Percentiles rank a stretch among this genome's conserved stretches.
Evolutionary conservation across 2,888 invertebrate genomes (phyloP).

Genomic region (Nomada lathburiana): DNA sequence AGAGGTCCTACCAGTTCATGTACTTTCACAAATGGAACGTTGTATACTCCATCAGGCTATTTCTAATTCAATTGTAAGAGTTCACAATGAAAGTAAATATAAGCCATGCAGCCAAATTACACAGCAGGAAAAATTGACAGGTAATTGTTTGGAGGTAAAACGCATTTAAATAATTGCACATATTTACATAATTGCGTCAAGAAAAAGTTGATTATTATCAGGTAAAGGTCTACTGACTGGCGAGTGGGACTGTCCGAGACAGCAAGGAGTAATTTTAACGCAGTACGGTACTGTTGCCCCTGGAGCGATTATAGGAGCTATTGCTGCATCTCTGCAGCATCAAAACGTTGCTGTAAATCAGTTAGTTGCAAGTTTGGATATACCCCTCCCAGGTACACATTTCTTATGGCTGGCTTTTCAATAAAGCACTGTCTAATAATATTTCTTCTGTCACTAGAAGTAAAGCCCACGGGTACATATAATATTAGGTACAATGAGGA

Average conservation of each 20-base stretch:
- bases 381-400: constrained; percentile 22
- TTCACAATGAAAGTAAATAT: constrained; percentile 52
- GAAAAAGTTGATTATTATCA: constrained; percentile 25
- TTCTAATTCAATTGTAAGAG: constrained; percentile 76
- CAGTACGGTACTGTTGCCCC: constrained; percentile 87
- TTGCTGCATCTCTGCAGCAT: constrained; percentile 87
- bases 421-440: not conserved
- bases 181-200: not conserved
- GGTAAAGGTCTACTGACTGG: constrained; percentile 71
- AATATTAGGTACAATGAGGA: constrained; percentile 62
- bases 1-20: constrained; percentile 68
- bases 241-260: constrained; percentile 87
- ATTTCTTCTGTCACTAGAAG: not conserved
- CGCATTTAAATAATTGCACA: not conserved
- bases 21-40: constrained; percentile 73
- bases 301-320: constrained; percentile 87
- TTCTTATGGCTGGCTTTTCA: not conserved
- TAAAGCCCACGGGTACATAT: not conserved
- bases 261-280: constrained; percentile 88
- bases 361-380: constrained; percentile 25
- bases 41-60: constrained; percentile 78
- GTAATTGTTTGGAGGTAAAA: constrained; percentile 52
- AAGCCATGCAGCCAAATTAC: constrained; percentile 65
- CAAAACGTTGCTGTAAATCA: constrained; percentile 83
- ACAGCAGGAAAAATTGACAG: constrained; percentile 69